A percentile compares a stretch with the other conserved stretches of the same genome.
These are phyloP conservation scores for Acleris laterana DNA, from an alignment of 2,888 invertebrate genomes.

Conservation along the genomic window DNA sequence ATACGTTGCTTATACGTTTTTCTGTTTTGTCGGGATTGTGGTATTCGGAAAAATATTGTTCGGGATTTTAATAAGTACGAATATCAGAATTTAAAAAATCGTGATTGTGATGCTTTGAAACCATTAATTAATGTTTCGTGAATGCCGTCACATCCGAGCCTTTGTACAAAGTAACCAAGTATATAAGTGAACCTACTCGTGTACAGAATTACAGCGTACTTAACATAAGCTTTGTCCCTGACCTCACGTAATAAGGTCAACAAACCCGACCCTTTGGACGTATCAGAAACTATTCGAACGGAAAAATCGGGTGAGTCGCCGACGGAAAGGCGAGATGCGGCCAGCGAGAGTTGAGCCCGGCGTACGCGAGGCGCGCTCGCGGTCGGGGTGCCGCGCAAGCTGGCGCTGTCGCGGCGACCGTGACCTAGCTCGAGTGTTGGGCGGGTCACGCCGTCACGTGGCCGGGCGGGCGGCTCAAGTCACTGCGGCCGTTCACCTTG, in stretches of 20 bases:
- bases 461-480: slow-evolving; percentile 72
- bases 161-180: too few relatives aligned
- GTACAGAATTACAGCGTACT: not conserved
- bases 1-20: too few relatives aligned
- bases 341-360: slow-evolving; percentile 51
- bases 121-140: too few relatives aligned
- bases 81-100: too few relatives aligned
- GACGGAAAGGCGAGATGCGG: slow-evolving; percentile 57
- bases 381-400: slow-evolving; percentile 56
- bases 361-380: slow-evolving; percentile 37
- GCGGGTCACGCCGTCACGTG: slow-evolving; percentile 69
- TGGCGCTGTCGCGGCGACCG: slow-evolving; percentile 71
- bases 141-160: too few relatives aligned
- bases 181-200: too few relatives aligned
- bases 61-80: too few relatives aligned
- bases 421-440: slow-evolving; percentile 81
- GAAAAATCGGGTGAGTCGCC: slow-evolving; percentile 72
- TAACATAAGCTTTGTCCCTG: slow-evolving; percentile 54
- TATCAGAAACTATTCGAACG: slow-evolving; percentile 77
- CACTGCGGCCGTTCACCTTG: slow-evolving; percentile 79
- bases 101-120: too few relatives aligned
- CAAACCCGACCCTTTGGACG: slow-evolving; percentile 60
- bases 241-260: slow-evolving; percentile 70
- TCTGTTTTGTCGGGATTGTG: too few relatives aligned
- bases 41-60: too few relatives aligned